These are phyloP conservation scores for Chinchilla lanigera DNA, from an alignment of 2,113 vertebrate species.

Conservation along the genomic window DNA sequence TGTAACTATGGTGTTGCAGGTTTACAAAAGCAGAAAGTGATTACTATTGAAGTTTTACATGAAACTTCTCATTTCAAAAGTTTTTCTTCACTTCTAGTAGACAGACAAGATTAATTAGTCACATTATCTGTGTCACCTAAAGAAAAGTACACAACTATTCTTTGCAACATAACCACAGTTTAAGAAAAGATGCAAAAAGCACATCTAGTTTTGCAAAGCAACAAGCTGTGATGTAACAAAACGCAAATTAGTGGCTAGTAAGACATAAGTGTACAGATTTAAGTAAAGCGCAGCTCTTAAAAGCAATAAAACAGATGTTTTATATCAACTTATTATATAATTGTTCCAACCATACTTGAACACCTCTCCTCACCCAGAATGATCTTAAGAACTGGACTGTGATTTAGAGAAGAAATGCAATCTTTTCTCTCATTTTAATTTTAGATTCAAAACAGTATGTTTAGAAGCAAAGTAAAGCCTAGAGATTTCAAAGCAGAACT, in stretches of 20 bases:
- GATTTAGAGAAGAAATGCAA: slow-evolving; percentile 21
- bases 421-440: slow-evolving; percentile 10
- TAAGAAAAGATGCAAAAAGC: slow-evolving; percentile 37
- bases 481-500: slow-evolving; percentile 48
- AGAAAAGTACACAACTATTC: slow-evolving; percentile 1
- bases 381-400: slow-evolving; percentile 5
- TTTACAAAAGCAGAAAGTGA: slow-evolving; percentile 59
- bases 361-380: not conserved
- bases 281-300: slow-evolving; percentile 26
- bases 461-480: slow-evolving; percentile 58
- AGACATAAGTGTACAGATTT: slow-evolving; percentile 2
- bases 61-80: slow-evolving; percentile 49
- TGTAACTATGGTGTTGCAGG: not conserved
- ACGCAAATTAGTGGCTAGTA: not conserved
- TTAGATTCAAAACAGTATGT: slow-evolving; percentile 30
- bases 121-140: not conserved
- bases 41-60: slow-evolving; percentile 31
- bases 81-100: slow-evolving; percentile 2
- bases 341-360: not conserved
- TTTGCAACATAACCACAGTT: slow-evolving; percentile 4
- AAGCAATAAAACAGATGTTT: slow-evolving; percentile 6
- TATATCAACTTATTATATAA: not conserved
- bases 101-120: slow-evolving; percentile 25
- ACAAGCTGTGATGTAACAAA: not conserved
- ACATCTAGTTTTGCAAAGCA: slow-evolving; percentile 32